phyloP scores from a whole-genome alignment of 2,113 vertebrate species.

The Sprattus sprattus region DNA sequence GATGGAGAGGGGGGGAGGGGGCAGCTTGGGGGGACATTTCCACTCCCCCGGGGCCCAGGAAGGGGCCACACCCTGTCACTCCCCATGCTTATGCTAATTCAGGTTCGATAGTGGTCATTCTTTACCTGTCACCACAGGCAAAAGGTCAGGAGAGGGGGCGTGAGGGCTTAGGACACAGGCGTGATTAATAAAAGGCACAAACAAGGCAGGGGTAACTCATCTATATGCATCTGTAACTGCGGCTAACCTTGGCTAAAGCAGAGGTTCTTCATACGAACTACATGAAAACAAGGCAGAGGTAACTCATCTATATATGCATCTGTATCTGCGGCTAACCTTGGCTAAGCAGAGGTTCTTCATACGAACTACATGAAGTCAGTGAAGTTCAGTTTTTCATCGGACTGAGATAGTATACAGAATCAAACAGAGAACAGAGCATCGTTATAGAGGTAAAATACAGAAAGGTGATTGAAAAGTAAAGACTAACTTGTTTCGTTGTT shows the following conservation, averaged over 20 bases:
- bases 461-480: too few species aligned
- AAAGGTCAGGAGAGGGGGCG: conserved; percentile 31
- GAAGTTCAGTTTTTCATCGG: background rate
- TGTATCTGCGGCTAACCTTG: too few species aligned
- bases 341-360: background rate
- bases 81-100: conserved; percentile 4
- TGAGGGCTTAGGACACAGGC: background rate
- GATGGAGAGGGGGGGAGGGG: background rate
- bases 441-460: too few species aligned
- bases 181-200: background rate
- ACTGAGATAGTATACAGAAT: too few species aligned
- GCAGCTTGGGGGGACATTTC: conserved; percentile 27
- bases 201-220: background rate
- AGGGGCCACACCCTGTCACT: conserved; percentile 27
- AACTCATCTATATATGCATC: conserved; percentile 23
- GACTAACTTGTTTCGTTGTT: background rate
- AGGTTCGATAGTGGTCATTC: conserved; percentile 40
- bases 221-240: conserved; percentile 19
- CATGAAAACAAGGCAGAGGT: background rate
- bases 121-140: conserved; percentile 45
- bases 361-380: background rate
- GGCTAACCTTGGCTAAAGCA: too few species aligned
- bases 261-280: too few species aligned
- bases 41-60: conserved; percentile 26
- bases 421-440: too few species aligned